A percentile compares a stretch with the other conserved stretches of the same genome.
These are phyloP conservation scores for Cantharis rufa DNA, from an alignment of 2,888 invertebrate species.

Conservation along the genomic window DNA sequence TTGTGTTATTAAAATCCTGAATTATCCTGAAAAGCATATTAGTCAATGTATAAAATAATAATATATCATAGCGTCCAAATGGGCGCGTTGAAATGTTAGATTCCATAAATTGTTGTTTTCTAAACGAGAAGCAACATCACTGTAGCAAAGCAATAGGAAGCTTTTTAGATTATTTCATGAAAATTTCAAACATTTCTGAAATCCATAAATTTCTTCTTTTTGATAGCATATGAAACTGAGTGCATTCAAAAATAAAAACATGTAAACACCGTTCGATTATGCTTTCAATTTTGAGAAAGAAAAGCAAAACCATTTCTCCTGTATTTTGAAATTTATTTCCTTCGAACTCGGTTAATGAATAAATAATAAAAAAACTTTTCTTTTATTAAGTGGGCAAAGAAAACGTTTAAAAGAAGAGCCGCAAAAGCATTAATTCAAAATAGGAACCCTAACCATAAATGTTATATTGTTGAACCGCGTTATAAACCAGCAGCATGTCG, in stretches of 20 bases:
- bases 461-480: conserved; percentile 14
- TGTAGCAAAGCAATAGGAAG: neutral
- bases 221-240: neutral
- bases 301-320: neutral
- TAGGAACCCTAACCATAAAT: conserved; percentile 43
- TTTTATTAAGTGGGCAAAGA: neutral
- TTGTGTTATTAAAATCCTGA: too few species aligned
- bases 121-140: neutral
- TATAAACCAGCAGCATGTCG: neutral
- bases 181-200: neutral
- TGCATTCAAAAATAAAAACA: neutral
- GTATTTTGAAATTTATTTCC: neutral
- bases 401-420: neutral
- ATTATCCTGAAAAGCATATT: too few species aligned
- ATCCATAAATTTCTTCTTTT: neutral
- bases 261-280: neutral
- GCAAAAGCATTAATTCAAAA: conserved; percentile 23
- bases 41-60: too few species aligned
- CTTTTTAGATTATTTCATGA: neutral
- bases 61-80: neutral
- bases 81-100: neutral
- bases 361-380: neutral
- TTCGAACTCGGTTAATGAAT: neutral
- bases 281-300: neutral
- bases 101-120: neutral